A percentile compares a stretch with the other conserved stretches of the same genome.
phyloP scores from a whole-genome alignment of 2,888 invertebrate genomes.

The Coleophora deauratella region DNA sequence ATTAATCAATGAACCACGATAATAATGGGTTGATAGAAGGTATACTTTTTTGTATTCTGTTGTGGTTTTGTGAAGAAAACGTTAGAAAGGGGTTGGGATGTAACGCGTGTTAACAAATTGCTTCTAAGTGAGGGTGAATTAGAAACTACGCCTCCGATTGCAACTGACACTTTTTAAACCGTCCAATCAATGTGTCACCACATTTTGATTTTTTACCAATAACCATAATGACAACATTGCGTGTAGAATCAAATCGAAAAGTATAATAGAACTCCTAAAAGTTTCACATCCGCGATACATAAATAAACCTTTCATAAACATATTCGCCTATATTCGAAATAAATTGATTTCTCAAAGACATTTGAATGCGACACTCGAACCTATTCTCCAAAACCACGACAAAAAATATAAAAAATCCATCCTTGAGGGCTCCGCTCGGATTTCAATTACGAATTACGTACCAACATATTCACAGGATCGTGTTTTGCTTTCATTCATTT shows the following conservation, averaged over 20 bases:
- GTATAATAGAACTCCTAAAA: slow-evolving; percentile 6
- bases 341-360: slow-evolving; percentile 26
- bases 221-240: too few relatives aligned
- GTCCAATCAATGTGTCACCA: slow-evolving; percentile 8
- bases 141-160: too few relatives aligned
- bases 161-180: neutral
- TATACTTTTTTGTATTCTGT: slow-evolving; percentile 15
- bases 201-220: neutral
- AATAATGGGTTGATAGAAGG: slow-evolving; percentile 23
- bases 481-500: slow-evolving; percentile 73
- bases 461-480: slow-evolving; percentile 59
- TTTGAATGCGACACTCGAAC: slow-evolving; percentile 32
- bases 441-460: slow-evolving; percentile 55
- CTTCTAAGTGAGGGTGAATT: too few relatives aligned
- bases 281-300: too few relatives aligned
- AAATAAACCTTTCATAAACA: too few relatives aligned
- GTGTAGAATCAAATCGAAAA: slow-evolving; percentile 9
- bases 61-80: neutral
- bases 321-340: slow-evolving; percentile 10
- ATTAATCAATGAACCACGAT: slow-evolving; percentile 56
- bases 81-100: neutral
- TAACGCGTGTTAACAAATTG: neutral
- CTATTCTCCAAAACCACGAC: slow-evolving; percentile 20
- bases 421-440: slow-evolving; percentile 51
- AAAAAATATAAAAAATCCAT: slow-evolving; percentile 46